Evolutionary conservation across 2,113 vertebrate species (phyloP), one percentile per base, ranked within the genome.

Genomic region (Notechis scutatus): DNA sequence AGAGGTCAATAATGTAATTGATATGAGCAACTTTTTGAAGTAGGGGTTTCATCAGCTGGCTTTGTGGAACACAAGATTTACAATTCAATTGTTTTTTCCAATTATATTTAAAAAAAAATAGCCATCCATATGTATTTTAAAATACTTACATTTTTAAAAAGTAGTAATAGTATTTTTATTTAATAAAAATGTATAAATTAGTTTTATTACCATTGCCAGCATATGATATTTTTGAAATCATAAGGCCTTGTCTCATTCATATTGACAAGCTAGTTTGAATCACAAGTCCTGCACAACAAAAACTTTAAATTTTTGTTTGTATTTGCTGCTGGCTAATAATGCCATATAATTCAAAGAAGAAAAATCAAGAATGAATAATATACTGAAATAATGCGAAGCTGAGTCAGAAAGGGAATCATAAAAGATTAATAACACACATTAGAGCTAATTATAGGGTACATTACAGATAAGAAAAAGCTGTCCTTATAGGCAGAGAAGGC

Each of bases 1-100:
- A 86, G 92, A 90, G 74, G 89, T 93, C 88, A 93, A 29, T 87
- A 90, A 93, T 90, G 88, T 42, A 92, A 92, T 59, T 90, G 81
- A 93, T 90, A 86, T 81, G 85, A 85, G 42, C 42, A 50, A 50
- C 29, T 61, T 85, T 42, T 85, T 85, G 20, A 90, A 88, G 85
- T 47, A 5, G 12, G 39, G 47, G 18, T 89, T 89, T 89, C 50
- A 74, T 54, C 21, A 47, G 18, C 45, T 64, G 45, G 45, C 45
- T 47, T 85, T 85, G 2, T 56, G 47, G 54, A 85, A 90, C 34
- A 29, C 3, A 85, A 15, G n/a, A 64, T 34, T 85, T 61, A 24
- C 57, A 52, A 47, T 87, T 92, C 47, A 29, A 54, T 21, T 85
- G n/a, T 47, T 92, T 39, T 54, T 34, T 18, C 11, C 34, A 24